A percentile compares a stretch with the other conserved stretches of the same genome.
These are phyloP conservation scores for Drosophila villosipedis DNA, from an alignment of 2,888 invertebrate species.

Conservation along the genomic window DNA sequence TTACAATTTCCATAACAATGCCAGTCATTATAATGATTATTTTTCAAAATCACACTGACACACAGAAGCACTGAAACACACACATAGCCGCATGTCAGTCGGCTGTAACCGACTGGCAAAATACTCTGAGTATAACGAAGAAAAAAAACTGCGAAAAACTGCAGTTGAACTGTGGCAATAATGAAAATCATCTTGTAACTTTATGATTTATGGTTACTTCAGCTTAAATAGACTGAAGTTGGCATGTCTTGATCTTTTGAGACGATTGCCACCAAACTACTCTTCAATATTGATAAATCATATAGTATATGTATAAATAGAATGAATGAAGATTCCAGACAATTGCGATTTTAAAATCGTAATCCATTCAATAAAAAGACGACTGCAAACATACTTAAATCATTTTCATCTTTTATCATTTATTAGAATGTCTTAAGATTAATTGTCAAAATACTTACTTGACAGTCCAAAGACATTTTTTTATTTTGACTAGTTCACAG, in stretches of 20 bases:
- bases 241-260: neutral
- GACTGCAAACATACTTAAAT: neutral
- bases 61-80: constrained; percentile 9
- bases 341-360: neutral
- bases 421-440: neutral
- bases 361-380: neutral
- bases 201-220: neutral
- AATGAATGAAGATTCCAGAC: neutral
- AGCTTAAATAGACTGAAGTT: neutral
- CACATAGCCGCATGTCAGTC: neutral
- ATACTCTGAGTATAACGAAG: neutral
- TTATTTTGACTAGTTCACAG: neutral
- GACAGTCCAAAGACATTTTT: neutral
- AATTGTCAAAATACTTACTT: neutral
- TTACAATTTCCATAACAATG: constrained; percentile 73
- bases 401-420: neutral
- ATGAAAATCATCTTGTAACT: neutral
- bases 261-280: neutral
- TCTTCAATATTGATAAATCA: neutral
- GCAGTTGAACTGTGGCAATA: neutral
- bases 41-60: constrained; percentile 70
- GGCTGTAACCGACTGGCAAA: neutral
- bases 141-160: neutral
- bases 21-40: constrained; percentile 78
- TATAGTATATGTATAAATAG: neutral